Evolutionary conservation across 1,140 invertebrate genomes (phyloP).

Genomic region (Microplitis mediator): DNA sequence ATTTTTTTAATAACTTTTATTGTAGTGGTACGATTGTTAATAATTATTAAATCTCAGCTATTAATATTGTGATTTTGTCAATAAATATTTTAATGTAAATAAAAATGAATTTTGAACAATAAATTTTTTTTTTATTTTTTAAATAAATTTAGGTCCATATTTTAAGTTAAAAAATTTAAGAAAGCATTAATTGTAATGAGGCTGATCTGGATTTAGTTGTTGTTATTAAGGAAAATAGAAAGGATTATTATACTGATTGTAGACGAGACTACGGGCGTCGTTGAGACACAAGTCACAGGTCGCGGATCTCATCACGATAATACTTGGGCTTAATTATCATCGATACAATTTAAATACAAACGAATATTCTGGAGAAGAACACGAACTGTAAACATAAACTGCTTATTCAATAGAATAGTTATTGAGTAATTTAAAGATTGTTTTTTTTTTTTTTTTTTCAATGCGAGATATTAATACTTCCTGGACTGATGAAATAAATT

Average conservation of each 20-base stretch:
- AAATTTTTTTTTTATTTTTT: neutral
- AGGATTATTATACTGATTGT: neutral
- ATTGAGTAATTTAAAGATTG: neutral
- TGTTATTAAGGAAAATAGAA: neutral
- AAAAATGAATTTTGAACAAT: neutral
- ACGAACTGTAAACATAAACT: too few species aligned
- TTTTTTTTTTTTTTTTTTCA: neutral
- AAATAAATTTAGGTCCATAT: neutral
- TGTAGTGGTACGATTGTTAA: neutral
- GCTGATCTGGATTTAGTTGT: too few species aligned
- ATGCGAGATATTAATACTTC: neutral
- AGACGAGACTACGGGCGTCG: too few species aligned
- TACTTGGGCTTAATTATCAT: neutral
- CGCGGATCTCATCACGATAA: neutral
- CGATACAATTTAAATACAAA: neutral
- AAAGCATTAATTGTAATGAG: too few species aligned
- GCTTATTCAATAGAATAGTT: too few species aligned
- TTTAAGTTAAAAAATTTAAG: too few species aligned
- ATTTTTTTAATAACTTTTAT: neutral
- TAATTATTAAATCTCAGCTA: neutral
- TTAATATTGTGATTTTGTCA: neutral
- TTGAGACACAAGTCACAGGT: constrained; percentile 3
- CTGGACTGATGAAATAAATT: too few species aligned
- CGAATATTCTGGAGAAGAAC: too few species aligned
- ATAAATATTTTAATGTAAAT: neutral